These are phyloP conservation scores for Nephrotoma guestfalica DNA, from an alignment of 2,888 invertebrate genomes.

Conservation along the genomic window DNA sequence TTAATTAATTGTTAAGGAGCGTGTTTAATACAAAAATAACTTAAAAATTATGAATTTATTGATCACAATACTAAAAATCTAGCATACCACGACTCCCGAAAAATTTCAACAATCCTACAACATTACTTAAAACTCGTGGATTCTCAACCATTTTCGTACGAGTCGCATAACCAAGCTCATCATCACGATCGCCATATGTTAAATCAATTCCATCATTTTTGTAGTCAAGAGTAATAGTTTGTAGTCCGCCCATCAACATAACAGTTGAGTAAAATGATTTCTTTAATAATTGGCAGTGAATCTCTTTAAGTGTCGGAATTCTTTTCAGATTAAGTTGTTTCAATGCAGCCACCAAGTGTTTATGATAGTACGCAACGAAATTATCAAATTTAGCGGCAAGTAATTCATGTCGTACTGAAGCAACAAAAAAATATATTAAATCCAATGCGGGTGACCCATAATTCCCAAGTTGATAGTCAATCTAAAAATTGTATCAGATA, in stretches of 20 bases:
- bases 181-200: not conserved
- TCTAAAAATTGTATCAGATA: slow-evolving; percentile 12
- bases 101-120: not conserved
- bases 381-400: slow-evolving; percentile 16
- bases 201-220: not conserved
- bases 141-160: not conserved
- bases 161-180: not conserved
- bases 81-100: not conserved
- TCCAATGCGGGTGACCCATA: slow-evolving; percentile 23
- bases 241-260: not conserved
- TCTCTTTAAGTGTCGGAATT: not conserved
- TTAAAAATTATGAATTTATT: no score
- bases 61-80: not conserved
- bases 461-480: slow-evolving; percentile 23
- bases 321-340: not conserved
- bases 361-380: slow-evolving; percentile 18
- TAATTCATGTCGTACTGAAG: slow-evolving; percentile 18
- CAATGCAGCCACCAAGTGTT: not conserved
- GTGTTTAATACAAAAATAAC: no score
- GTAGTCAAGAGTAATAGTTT: not conserved
- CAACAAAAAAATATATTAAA: slow-evolving; percentile 21
- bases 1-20: no score
- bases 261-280: not conserved
- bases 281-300: not conserved
- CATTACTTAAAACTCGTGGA: not conserved